Percentiles rank a stretch among this genome's conserved stretches.
phyloP scores from a whole-genome alignment of 2,797 vertebrate species.

The Sitta carolinensis region DNA sequence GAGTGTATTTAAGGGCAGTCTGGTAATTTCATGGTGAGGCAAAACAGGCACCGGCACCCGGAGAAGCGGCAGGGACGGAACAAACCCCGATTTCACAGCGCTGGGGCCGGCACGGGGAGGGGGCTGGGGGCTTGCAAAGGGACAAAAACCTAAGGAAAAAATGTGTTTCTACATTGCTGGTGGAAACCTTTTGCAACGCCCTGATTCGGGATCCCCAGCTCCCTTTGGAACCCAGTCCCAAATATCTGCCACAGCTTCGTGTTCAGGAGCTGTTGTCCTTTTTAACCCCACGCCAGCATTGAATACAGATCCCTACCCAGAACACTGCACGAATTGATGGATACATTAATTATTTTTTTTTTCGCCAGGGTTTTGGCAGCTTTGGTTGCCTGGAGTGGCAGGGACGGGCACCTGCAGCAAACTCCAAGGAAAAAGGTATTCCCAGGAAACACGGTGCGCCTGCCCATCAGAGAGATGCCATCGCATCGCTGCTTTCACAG shows the following conservation, averaged over 20 bases:
- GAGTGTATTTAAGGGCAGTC: slow-evolving; percentile 73
- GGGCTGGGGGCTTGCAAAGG: neutral
- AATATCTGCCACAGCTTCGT: accelerated
- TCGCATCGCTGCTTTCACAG: neutral
- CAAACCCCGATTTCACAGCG: neutral
- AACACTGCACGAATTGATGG: accelerated
- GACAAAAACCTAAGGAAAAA: neutral
- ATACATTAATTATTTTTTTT: accelerated
- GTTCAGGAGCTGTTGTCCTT: neutral
- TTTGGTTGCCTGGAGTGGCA: neutral
- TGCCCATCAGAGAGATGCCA: neutral
- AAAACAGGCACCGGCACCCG: slow-evolving; percentile 44
- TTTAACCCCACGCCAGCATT: accelerated
- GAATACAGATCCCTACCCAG: accelerated
- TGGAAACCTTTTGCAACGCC: accelerated
- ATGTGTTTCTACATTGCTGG: accelerated
- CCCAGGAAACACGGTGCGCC: neutral
- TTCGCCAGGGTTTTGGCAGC: accelerated
- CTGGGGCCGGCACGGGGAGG: neutral
- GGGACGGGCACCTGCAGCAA: accelerated
- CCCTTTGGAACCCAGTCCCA: neutral
- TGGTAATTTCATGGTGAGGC: slow-evolving; percentile 68
- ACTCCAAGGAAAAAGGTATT: neutral
- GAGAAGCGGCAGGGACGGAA: neutral
- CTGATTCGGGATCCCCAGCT: too few species aligned